Evolutionary conservation across 2,888 invertebrate genomes (phyloP), one percentile per base, ranked within the genome.

Genomic region (Aphrophora alni): DNA sequence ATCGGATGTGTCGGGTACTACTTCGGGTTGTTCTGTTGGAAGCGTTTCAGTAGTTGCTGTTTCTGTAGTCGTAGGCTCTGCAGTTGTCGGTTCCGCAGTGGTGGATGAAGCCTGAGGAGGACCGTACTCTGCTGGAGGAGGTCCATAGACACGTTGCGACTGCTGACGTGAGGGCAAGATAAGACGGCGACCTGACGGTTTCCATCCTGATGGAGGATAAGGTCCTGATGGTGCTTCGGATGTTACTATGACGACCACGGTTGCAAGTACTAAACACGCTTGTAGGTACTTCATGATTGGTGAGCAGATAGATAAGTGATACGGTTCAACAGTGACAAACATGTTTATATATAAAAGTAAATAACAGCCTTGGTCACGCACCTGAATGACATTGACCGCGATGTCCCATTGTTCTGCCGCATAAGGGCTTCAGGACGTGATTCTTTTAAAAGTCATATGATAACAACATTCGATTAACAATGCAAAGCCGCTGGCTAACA

Each of bases 161-260:
- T 71, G 80, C 69, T 83, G 83, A 21, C 83, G 76, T 21, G 80
- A 72, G 0, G 89, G 89, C n/a, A 89, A 81, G 28, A 86, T 84
- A 75, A 89, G 88, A 3, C 87, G 86, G 26, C 86, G 85, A 17
- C 87, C 87, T 27, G 86, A 85, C 14, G 89, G 89, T 44, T 87
- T 88, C 88, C 88, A 89, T 10, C 89, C 89, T 5, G 88, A 85
- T 1, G 89, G 85, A 0, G 88, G 86, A 85, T 89, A 89, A 0
- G 89, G 88, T 0, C 78, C 78, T n/a, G 78, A 74, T 25, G 78
- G 59, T 10, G 21, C 59, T 59, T 59, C 59, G 21, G 59, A 21
- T 21, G 5, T 10, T 4, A 21, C 59, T 0, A 21, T 14, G 7
- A 10, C 21, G 0, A 59, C 21, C 59, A 59, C 1, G 3, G 21